phyloP scores from a whole-genome alignment of 2,888 invertebrate species.

The Athetis lepigone region DNA sequence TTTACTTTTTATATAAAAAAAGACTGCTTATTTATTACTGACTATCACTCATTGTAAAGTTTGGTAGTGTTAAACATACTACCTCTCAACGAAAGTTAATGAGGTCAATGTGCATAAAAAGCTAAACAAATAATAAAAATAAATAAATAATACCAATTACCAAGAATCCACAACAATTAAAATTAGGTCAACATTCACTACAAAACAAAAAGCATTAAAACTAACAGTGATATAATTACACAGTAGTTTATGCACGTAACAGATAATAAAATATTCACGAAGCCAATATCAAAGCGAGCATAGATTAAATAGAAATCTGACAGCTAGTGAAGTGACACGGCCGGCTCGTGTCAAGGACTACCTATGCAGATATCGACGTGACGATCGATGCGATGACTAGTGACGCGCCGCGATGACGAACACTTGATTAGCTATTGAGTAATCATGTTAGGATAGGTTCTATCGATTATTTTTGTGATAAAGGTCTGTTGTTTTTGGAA shows the following conservation, averaged over 20 bases:
- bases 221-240: conserved; percentile 47
- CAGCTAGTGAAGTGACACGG: conserved; percentile 62
- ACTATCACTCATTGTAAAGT: too few relatives aligned
- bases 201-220: conserved; percentile 30
- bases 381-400: conserved; percentile 73
- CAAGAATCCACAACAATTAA: conserved; percentile 11
- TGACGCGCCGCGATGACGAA: conserved; percentile 69
- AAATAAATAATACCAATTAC: neutral
- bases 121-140: too few relatives aligned
- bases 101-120: too few relatives aligned
- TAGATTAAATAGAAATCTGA: conserved; percentile 66
- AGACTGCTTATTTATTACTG: too few relatives aligned
- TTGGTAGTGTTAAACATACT: too few relatives aligned
- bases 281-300: conserved; percentile 47
- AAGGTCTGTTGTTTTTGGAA: conserved; percentile 4
- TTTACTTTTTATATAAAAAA: too few relatives aligned
- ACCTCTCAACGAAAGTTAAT: too few relatives aligned
- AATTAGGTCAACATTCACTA: conserved; percentile 32
- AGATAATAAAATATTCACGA: conserved; percentile 59
- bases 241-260: conserved; percentile 44
- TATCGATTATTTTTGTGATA: conserved; percentile 17
- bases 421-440: conserved; percentile 41
- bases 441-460: conserved; percentile 41
- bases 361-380: conserved; percentile 84
- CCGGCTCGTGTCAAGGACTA: conserved; percentile 78